These are phyloP conservation scores for Drosophila demipolita DNA, from an alignment of 2,888 invertebrate genomes.

Conservation along the genomic window DNA sequence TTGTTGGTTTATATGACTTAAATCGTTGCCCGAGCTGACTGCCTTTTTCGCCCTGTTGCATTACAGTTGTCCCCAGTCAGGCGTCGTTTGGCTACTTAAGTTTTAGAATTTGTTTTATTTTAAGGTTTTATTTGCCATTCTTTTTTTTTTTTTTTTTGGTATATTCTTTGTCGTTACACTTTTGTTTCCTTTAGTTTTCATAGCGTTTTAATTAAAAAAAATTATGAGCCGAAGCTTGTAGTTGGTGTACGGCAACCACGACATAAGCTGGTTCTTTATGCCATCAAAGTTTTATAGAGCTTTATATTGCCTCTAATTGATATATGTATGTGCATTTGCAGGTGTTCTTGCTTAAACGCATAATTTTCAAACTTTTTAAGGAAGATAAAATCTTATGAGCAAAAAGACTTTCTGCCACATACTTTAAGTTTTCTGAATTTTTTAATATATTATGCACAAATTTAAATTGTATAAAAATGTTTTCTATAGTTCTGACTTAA, in stretches of 20 bases:
- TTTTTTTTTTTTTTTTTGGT: slow-evolving; percentile 2
- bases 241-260: slow-evolving; percentile 11
- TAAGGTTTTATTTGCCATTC: background rate
- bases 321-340: slow-evolving; percentile 30
- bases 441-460: background rate
- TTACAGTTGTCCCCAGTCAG: slow-evolving; percentile 29
- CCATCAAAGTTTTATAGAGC: slow-evolving; percentile 26
- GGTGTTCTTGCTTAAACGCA: slow-evolving; percentile 43
- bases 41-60: slow-evolving; percentile 44
- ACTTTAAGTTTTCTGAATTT: background rate
- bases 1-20: slow-evolving; percentile 66
- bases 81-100: slow-evolving; percentile 62
- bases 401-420: background rate
- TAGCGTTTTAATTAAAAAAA: slow-evolving; percentile 69
- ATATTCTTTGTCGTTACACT: slow-evolving; percentile 37
- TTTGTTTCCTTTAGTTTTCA: slow-evolving; percentile 62
- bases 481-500: background rate
- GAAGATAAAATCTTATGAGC: background rate
- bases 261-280: slow-evolving; percentile 40
- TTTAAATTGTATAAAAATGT: background rate
- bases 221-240: slow-evolving; percentile 45
- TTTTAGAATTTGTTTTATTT: slow-evolving; percentile 12
- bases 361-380: slow-evolving; percentile 1
- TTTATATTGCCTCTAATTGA: slow-evolving; percentile 57
- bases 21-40: slow-evolving; percentile 48